Evolutionary conservation across 2,113 vertebrate genomes (phyloP), one percentile per base, ranked within the genome.

Genomic region (Uria aalge): DNA sequence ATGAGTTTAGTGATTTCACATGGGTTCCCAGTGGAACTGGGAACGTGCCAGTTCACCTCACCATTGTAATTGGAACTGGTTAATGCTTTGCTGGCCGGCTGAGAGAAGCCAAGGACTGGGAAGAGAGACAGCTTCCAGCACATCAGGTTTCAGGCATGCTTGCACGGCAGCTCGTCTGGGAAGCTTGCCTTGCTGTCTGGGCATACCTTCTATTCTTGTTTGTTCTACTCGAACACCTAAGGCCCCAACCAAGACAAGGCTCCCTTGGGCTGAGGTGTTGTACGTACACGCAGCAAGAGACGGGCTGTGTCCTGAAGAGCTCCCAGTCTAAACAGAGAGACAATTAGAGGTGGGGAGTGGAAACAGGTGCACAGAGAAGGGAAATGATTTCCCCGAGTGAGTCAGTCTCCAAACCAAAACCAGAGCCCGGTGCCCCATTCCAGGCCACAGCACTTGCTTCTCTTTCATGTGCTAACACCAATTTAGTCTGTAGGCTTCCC

Each of bases 341-440:
- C 52, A 60, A 50, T 36, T 34, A 79, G 66, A 57, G 74, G 48
- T 43, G 91, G 69, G 77, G 87, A 85, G 43, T 52, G 81, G 69
- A 78, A 91, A 55, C 59, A 74, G 90, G 77, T 87, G 72, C 79
- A 84, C 45, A 23, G 89, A 52, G 84, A 50, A 81, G 68, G 90
- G 24, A 68, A 86, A 14, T 2, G 2, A 76, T 10, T 52, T 76
- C 45, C 60, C 73, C 0, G 0, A 24, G 45, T 2, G 9, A 80
- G 68, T 36, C 60, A 4, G n/a, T 7, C 45, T 7, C 53, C 85
- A 74, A 30, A 59, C 7, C 71, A 72, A 57, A 64, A 53, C 50
- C 78, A n/a, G 82, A 74, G 29, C 66, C 43, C 1, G 0, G 30
- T 72, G 66, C 75, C 78, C 6, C 0, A 43, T 16, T 87, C 48